Evolutionary conservation across 1,140 invertebrate genomes (phyloP), one percentile per base, ranked within the genome.

Genomic region (Triops longicaudatus): DNA sequence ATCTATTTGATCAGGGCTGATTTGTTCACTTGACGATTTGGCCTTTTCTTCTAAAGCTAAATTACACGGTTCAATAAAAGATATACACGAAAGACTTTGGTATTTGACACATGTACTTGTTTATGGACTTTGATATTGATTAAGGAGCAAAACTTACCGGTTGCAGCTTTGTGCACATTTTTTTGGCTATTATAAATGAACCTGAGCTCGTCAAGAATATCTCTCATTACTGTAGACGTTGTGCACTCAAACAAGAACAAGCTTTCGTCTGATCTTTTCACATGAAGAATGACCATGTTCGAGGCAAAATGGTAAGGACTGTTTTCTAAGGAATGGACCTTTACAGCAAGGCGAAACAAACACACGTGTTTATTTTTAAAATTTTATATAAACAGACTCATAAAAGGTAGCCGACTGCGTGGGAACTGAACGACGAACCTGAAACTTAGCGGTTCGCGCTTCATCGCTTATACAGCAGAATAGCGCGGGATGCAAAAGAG

Each of bases 231-330:
- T 14, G 11, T 42, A 1, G 26, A 31, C 0, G 44, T 44, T 4
- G 27, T 75, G 26, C 37, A 43, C 44, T 75, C 28, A 4, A 43
- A 75, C 26, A 75, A 31, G 26, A 75, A 75, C 4, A 75, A n/a
- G 26, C 74, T 75, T 31, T 75, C 26, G 1, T 75, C 44, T 0
- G 12, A 3, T 1, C 44, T 28, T 42, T 75, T 75, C n/a, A 75
- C 74, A 31, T 75, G 74, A 31, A 75, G 7, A 17, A 75, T 27
- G 1, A 75, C 74, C 74, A 75, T 75, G 26, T 10, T 73, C 22
- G 2, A 6, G 73, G 22, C 14, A 63, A 63, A 37, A 2, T 7
- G 2, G 31, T 37, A 7, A 37, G 7, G 7, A 37, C n/a, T n/a
- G n/a, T n/a, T n/a, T n/a, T n/a, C n/a, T n/a, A n/a, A n/a, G n/a